phyloP scores from a whole-genome alignment of 2,797 vertebrate genomes.

The Anguilla obscura region DNA sequence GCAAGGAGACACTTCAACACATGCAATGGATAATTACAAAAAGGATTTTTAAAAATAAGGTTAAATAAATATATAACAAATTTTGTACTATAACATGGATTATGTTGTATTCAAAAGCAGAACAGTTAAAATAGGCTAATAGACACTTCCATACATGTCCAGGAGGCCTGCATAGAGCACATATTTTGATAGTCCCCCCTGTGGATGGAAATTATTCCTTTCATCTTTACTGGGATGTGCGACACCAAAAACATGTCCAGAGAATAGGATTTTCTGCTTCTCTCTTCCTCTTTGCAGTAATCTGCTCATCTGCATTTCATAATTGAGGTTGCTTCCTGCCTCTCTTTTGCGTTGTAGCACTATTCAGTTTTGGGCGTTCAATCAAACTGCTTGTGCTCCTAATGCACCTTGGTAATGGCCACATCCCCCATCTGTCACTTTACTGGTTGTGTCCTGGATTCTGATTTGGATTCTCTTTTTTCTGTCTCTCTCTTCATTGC shows the following conservation, averaged over 20 bases:
- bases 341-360: slow-evolving; percentile 14
- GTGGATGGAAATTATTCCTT: too few relatives aligned
- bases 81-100: not conserved
- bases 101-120: not conserved
- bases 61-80: not conserved
- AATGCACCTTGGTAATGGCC: slow-evolving; percentile 9
- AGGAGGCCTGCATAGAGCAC: not conserved
- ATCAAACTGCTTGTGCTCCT: slow-evolving; percentile 23
- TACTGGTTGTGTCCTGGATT: not conserved
- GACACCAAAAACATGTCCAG: not conserved
- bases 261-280: not conserved
- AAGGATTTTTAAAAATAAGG: not conserved
- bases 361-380: slow-evolving; percentile 32
- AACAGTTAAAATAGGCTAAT: not conserved
- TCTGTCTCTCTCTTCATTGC: not conserved
- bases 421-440: slow-evolving; percentile 14
- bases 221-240: not conserved
- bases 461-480: not conserved
- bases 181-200: not conserved
- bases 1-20: not conserved
- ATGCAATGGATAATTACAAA: not conserved
- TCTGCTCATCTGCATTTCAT: slow-evolving; percentile 54
- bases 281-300: not conserved
- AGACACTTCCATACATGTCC: not conserved
- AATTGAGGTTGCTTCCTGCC: slow-evolving; percentile 54